These are phyloP conservation scores for Mimas tiliae DNA, from an alignment of 2,888 invertebrate genomes.

Conservation along the genomic window DNA sequence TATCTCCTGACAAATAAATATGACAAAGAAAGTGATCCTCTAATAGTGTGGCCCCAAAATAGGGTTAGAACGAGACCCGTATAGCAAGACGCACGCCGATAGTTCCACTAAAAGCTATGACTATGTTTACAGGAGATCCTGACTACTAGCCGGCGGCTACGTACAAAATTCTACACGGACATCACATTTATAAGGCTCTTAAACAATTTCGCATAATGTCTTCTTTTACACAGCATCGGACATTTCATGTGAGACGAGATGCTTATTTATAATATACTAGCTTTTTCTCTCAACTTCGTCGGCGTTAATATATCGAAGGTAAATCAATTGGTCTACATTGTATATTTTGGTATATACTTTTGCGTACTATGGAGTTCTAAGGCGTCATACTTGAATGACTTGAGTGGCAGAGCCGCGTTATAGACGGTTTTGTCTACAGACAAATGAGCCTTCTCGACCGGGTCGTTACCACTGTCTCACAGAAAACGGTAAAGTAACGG, in stretches of 20 bases:
- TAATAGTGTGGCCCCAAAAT: conserved; percentile 42
- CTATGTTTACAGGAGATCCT: conserved; percentile 68
- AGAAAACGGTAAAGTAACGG: no score
- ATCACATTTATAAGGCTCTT: conserved; percentile 59
- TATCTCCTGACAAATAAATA: no score
- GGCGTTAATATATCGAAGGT: background rate
- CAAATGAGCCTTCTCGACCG: no score
- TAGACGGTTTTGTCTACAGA: no score
- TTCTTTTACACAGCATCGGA: background rate
- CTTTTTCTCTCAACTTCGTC: no score
- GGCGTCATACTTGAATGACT: no score
- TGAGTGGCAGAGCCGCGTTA: no score
- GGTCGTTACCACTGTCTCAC: no score
- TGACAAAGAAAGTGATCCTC: conserved; percentile 26
- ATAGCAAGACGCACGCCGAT: conserved; percentile 43
- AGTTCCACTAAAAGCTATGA: conserved; percentile 59
- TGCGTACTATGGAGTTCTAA: no score
- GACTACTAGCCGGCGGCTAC: conserved; percentile 63
- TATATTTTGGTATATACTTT: no score
- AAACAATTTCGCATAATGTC: conserved; percentile 39
- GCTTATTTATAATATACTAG: background rate
- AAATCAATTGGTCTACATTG: no score
- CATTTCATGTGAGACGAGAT: background rate
- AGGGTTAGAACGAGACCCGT: conserved; percentile 41
- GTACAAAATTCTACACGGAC: conserved; percentile 60